Evolutionary conservation across 2,888 invertebrate genomes (phyloP).

Genomic region (Athalia cordata): DNA sequence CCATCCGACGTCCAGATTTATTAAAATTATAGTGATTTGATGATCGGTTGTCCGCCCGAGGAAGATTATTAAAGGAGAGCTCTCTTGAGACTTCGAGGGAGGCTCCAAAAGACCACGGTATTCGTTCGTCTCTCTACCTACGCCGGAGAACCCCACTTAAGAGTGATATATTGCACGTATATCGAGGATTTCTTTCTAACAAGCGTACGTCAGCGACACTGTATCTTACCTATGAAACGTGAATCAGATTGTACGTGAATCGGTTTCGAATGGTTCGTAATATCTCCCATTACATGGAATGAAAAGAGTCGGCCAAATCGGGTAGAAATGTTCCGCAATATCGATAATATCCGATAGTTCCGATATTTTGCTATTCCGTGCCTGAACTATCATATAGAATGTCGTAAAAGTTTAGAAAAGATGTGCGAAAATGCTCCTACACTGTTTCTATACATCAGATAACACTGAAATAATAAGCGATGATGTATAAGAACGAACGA

Average conservation of each 20-base stretch:
- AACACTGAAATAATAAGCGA: too few relatives aligned
- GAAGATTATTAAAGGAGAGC: conserved; percentile 44
- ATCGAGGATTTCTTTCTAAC: conserved; percentile 31
- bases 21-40: conserved; percentile 48
- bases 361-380: neutral
- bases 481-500: too few relatives aligned
- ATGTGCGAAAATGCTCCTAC: too few relatives aligned
- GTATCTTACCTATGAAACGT: conserved; percentile 14
- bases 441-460: too few relatives aligned
- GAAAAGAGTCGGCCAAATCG: neutral
- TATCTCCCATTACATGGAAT: conserved; percentile 12
- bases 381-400: too few relatives aligned
- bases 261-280: conserved; percentile 28
- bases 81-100: conserved; percentile 28
- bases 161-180: conserved; percentile 42
- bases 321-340: neutral
- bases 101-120: conserved; percentile 26
- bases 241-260: conserved; percentile 38
- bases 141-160: conserved; percentile 45
- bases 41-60: conserved; percentile 47
- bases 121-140: conserved; percentile 40
- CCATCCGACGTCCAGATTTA: conserved; percentile 44
- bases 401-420: too few relatives aligned
- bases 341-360: neutral
- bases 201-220: conserved; percentile 26